Evolutionary conservation across 1,140 invertebrate species (phyloP).

Genomic region (Meloidogyne hapla): DNA sequence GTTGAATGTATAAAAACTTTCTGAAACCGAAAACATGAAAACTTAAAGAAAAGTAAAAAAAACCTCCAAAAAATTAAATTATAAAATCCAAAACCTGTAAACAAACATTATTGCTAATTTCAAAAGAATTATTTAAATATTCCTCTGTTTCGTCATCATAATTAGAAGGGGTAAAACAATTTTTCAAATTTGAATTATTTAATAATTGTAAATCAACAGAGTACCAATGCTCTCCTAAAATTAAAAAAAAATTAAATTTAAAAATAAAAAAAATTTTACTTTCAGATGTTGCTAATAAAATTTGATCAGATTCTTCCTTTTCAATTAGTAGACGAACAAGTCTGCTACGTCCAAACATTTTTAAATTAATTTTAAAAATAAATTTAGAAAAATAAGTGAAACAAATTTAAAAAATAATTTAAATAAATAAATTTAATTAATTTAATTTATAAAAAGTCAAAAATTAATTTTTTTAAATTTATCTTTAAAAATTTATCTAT

Average conservation of each 20-base stretch:
- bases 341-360: slow-evolving; percentile 21
- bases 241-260: neutral
- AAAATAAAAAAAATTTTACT: neutral
- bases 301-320: slow-evolving; percentile 26
- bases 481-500: neutral
- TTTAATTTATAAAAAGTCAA: neutral
- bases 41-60: slow-evolving; percentile 52
- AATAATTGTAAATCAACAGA: slow-evolving; percentile 66
- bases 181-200: slow-evolving; percentile 65
- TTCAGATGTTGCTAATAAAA: slow-evolving; percentile 20
- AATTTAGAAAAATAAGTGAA: neutral
- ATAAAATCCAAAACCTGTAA: slow-evolving; percentile 39
- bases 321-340: slow-evolving; percentile 26
- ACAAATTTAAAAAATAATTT: neutral
- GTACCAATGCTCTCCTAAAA: slow-evolving; percentile 70
- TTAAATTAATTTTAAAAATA: neutral
- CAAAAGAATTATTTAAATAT: slow-evolving; percentile 74
- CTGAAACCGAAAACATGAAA: slow-evolving; percentile 77
- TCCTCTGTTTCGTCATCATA: slow-evolving; percentile 73
- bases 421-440: too few species aligned
- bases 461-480: neutral
- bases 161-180: slow-evolving; percentile 71
- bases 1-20: too few species aligned
- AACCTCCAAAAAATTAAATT: too few species aligned
- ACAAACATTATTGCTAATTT: slow-evolving; percentile 49